Evolutionary conservation across 2,888 invertebrate genomes (phyloP), one percentile per base, ranked within the genome.

Genomic region (Diarsia mendica): DNA sequence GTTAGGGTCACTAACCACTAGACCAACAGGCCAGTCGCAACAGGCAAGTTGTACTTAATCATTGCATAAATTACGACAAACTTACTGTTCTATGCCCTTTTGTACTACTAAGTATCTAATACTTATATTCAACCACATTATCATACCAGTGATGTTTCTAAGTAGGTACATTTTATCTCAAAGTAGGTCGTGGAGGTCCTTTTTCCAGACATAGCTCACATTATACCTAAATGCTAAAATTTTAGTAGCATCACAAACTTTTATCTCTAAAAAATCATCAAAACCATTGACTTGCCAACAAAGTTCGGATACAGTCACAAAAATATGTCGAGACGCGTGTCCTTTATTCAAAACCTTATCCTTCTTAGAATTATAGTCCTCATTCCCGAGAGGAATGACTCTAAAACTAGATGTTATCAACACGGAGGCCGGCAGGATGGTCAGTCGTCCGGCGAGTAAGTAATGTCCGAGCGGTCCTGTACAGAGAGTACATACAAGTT

Each of bases 401-500:
- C 84, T 85, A 89, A 91, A 92, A 91, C 89, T 85, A 88, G 90
- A 91, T 90, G 88, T 87, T 90, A 90, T 91, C 89, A 74, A 88
- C 85, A 23, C 75, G 67, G 87, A 90, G 92, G 91, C 92, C 72
- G 70, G 88, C 90, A 91, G 93, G 92, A 93, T 91, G 91, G 92
- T 90, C 91, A 92, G 91, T 93, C 91, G 91, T 89, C 89, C 89
- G 87, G 89, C 89, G 85, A 88, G 91, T 90, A 90, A 89, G 89
- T 89, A 89, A 91, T 88, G 92, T 90, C 90, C 91, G 90, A 85
- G 82, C 78, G 89, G 92, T 95, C 95, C 95, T 95, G 95, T 95
- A 96, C 95, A 48, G 94, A 95, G 94, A 93, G 94, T 94, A 95
- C 95, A 94, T 94, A 94, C 94, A 90, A 92, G 90, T 93, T 94